Evolutionary conservation across 2,888 invertebrate species (phyloP), one percentile per base, ranked within the genome.

Genomic region (Melinaea marsaeus): DNA sequence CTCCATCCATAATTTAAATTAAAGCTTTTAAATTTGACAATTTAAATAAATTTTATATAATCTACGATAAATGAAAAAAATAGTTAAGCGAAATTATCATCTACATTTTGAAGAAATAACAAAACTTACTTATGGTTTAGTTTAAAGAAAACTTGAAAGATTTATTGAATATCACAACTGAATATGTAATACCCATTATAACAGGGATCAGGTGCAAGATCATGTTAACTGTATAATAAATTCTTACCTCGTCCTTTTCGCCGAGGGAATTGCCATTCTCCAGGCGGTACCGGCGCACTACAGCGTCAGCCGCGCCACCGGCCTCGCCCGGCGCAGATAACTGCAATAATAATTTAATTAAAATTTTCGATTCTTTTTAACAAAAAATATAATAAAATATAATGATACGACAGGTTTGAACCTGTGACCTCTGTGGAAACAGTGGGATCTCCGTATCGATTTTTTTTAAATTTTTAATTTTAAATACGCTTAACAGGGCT

Each of bases 261-360:
- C 95, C 95, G 7, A 94, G 92, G 0, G 95, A 95, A 82, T 96
- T 96, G 1, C 96, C 96, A 79, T 95, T 96, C 84, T 97, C 97
- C 62, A 96, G 94, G 54, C 96, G 92, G 88, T 96, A 97, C 73
- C 96, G 91, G 62, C 96, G 93, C 62, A 93, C 93, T 77, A 94
- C 93, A 47, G 92, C 87, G 79, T 95, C 95, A 78, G 86, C 71
- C n/a, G 87, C 81, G 33, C 85, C 83, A 37, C 83, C 82, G 4
- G 81, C 80, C 34, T 95, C 95, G 69, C 94, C 93, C 58, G 93
- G 92, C 74, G 95, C 94, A 58, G 95, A 95, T 75, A 95, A 85
- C 96, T 96, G 91, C 61, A 92, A 91, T 70, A 76, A 78, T 51
- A 51, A 45, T 13, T 60, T 51, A 11, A 9, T 5, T 32, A 42